Base-by-base conservation (phyloP, 2,888 invertebrate species). In the Aquatica leii region DNA sequence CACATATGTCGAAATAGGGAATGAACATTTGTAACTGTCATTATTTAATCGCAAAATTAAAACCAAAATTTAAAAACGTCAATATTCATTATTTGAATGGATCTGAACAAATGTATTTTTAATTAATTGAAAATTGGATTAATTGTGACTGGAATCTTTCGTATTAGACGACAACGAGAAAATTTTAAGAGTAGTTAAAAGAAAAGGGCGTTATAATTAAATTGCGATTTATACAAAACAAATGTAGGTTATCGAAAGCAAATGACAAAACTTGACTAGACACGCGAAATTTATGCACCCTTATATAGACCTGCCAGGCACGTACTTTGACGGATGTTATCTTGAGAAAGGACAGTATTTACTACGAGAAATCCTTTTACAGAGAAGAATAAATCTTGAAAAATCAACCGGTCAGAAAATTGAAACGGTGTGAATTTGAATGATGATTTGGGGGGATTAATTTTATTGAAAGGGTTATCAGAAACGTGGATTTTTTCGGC, bases 281-380 rank as follows among this genome's bases (percentile, higher is more conserved):
- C 17, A 20, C 21, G 18, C 20, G n/a, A 18, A 46, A 46, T 46
- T 46, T 46, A 46, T 46, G 15, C 46, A 46, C 46, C 46, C 46
- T 46, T 43, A n/a, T 43, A 43, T 17, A 17, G 41, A 43, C 17
- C 41, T 17, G 41, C 46, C 46, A 46, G 46, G 17, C 46, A 46
- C 46, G 46, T 46, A 46, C 9, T 46, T 46, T 46, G 46, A 46
- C 46, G 46, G 46, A 46, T 46, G 46, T 46, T 46, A 46, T 46
- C 46, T 46, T 46, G 18, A 3, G 46, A 46, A 46, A 46, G 46
- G 46, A 46, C 46, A 46, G 46, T 46, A 46, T 46, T 46, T 46
- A 46, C 46, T 46, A 46, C 18, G 17, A 20, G 46, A 46, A 46
- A 46, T 46, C 46, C 46, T 15, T 37, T 37, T 37, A 14, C 41